Percentiles rank a stretch among this genome's conserved stretches.
phyloP scores from a whole-genome alignment of 2,113 vertebrate genomes.

The Oreochromis tanganicae region DNA sequence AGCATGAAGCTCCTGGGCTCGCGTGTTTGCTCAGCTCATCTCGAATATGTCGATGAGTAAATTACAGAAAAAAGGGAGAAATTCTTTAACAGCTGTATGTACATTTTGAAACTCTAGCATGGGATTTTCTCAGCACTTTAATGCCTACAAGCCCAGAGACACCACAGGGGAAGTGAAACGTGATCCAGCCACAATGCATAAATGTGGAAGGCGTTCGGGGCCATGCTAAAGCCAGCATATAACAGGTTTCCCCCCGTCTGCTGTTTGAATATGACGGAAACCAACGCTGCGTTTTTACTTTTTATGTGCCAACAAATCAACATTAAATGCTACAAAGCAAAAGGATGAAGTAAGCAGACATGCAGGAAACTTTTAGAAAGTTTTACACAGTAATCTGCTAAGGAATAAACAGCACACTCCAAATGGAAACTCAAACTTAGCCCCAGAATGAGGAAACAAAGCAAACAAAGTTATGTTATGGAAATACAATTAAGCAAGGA shows the following conservation, averaged over 20 bases:
- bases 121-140: neutral
- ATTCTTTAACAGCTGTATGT: neutral
- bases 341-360: neutral
- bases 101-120: neutral
- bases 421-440: neutral
- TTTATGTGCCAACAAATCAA: neutral
- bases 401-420: neutral
- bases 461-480: neutral
- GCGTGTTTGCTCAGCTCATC: slow-evolving; percentile 1
- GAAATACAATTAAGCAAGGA: neutral
- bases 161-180: slow-evolving; percentile 6
- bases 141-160: neutral
- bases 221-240: neutral
- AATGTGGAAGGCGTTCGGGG: neutral
- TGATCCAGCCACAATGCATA: neutral
- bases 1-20: slow-evolving; percentile 11
- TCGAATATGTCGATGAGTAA: neutral
- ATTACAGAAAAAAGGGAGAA: neutral
- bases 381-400: neutral
- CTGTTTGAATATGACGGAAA: neutral
- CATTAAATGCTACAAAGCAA: neutral
- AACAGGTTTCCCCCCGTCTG: neutral
- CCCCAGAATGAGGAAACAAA: neutral
- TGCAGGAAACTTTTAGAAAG: neutral
- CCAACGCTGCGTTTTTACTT: neutral